phyloP scores from a whole-genome alignment of 2,113 vertebrate species.

The Tursiops truncatus region DNA sequence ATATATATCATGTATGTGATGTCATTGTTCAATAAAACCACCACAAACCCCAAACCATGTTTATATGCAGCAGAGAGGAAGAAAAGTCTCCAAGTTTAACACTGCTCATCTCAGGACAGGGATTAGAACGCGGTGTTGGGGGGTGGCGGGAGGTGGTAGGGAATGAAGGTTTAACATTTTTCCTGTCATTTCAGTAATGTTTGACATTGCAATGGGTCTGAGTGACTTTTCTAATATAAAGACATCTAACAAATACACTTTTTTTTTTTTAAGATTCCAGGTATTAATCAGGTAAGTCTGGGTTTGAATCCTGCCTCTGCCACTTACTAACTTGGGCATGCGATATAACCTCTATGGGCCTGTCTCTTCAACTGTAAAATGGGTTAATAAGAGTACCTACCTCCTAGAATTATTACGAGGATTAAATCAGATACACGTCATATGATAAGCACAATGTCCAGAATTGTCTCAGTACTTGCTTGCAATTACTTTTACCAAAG shows the following conservation, averaged over 20 bases:
- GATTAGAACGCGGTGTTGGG: background rate
- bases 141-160: accelerated
- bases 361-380: background rate
- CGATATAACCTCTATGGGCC: background rate
- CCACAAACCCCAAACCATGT: background rate
- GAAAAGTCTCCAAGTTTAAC: background rate
- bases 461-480: background rate
- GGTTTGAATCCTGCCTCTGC: background rate
- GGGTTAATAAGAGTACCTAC: background rate
- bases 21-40: background rate
- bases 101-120: background rate
- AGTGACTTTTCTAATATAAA: background rate
- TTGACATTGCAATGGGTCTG: background rate
- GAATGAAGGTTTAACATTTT: background rate
- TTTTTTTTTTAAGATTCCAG: background rate
- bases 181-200: background rate
- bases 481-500: background rate
- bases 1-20: background rate
- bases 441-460: no score
- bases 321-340: background rate
- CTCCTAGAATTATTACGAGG: background rate
- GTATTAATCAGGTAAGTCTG: background rate
- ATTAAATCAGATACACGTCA: no score
- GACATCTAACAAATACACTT: background rate
- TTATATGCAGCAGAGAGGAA: background rate